Evolutionary conservation across 1,140 invertebrate species (phyloP).

Genomic region (Drosophila rhopaloa): DNA sequence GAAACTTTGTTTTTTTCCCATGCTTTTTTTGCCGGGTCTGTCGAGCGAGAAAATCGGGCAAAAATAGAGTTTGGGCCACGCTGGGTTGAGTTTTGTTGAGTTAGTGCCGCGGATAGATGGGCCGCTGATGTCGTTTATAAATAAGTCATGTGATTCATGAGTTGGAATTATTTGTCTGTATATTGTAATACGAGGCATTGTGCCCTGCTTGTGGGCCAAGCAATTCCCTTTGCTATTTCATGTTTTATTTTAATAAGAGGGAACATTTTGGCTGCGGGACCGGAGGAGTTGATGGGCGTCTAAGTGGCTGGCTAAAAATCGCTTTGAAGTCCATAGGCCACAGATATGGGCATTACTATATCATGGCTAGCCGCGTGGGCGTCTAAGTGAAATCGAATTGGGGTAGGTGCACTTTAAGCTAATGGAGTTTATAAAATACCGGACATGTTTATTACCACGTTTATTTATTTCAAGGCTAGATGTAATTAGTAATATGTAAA

Average conservation of each 20-base stretch:
- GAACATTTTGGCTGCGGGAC: constrained; percentile 7
- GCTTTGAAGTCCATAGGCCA: constrained; percentile 39
- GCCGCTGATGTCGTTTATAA: constrained; percentile 71
- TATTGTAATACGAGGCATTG: constrained; percentile 46
- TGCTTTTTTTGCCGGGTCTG: constrained; percentile 42
- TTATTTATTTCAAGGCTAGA: too few species aligned
- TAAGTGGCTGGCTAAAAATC: constrained; percentile 45
- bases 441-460: neutral
- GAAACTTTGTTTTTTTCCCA: constrained; percentile 43
- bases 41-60: constrained; percentile 59
- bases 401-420: constrained; percentile 44
- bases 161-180: constrained; percentile 62
- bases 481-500: too few species aligned
- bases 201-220: constrained; percentile 40
- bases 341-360: constrained; percentile 13
- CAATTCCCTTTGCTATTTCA: constrained; percentile 27
- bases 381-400: constrained; percentile 44
- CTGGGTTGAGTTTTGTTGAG: constrained; percentile 26
- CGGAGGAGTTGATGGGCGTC: constrained; percentile 41
- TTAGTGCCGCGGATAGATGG: constrained; percentile 43
- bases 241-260: constrained; percentile 27
- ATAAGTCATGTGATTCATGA: constrained; percentile 74
- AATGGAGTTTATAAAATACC: neutral
- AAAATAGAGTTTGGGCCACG: constrained; percentile 74
- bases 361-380: constrained; percentile 37